phyloP scores from a whole-genome alignment of 2,797 vertebrate species.

The Sebastes cheni region DNA sequence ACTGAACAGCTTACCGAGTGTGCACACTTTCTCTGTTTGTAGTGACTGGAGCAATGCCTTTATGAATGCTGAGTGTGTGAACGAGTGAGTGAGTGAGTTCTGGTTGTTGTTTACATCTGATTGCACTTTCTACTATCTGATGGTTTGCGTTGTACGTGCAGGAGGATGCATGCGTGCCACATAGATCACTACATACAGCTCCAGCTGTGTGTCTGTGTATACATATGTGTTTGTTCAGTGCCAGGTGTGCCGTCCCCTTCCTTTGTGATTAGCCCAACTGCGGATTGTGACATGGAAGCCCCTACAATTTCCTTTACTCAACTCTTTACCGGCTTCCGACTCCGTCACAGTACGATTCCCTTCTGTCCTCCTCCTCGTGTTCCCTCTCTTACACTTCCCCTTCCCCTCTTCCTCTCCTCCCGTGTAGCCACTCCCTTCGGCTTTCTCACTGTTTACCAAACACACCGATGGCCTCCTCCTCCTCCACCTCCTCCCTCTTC shows the following conservation, averaged over 20 bases:
- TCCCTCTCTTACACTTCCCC: conserved; percentile 48
- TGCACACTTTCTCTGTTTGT: conserved; percentile 26
- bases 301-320: conserved; percentile 62
- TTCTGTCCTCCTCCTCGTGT: conserved; percentile 29
- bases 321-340: conserved; percentile 45
- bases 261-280: conserved; percentile 55
- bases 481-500: conserved; percentile 12
- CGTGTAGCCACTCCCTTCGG: conserved; percentile 42
- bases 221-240: conserved; percentile 53
- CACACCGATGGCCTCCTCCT: conserved; percentile 59
- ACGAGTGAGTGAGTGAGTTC: not conserved
- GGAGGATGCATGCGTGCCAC: not conserved
- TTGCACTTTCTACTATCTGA: not conserved
- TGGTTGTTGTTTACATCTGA: not conserved
- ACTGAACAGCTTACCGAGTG: conserved; percentile 5
- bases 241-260: conserved; percentile 55
- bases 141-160: not conserved
- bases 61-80: not conserved
- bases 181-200: not conserved
- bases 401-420: conserved; percentile 52
- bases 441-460: conserved; percentile 82
- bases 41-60: not conserved
- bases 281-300: conserved; percentile 58
- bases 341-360: conserved; percentile 8
- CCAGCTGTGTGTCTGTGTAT: conserved; percentile 54